These are phyloP conservation scores for Neomonachus schauinslandi DNA, from an alignment of 2,113 vertebrate genomes.

Conservation along the genomic window DNA sequence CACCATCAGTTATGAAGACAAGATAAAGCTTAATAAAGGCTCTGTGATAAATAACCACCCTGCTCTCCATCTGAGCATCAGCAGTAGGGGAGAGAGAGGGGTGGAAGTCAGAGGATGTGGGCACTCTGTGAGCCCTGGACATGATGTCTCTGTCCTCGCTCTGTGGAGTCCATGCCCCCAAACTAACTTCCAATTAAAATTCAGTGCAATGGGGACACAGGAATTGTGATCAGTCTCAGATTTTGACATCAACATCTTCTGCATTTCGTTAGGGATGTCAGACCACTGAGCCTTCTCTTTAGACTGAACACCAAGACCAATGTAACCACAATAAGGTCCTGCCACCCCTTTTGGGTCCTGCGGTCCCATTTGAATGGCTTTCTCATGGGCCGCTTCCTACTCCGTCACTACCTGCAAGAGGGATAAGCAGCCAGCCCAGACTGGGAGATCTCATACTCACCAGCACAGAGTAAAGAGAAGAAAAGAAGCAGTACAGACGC, in stretches of 20 bases:
- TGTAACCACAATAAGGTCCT: background rate
- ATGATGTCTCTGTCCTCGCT: background rate
- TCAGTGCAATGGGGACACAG: background rate
- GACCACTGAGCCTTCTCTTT: background rate
- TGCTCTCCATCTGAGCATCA: background rate
- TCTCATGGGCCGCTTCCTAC: background rate
- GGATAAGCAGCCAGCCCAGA: background rate
- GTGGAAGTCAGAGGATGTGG: background rate
- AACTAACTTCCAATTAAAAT: background rate
- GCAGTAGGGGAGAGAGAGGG: background rate
- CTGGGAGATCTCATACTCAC: constrained; percentile 83
- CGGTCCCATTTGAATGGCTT: background rate
- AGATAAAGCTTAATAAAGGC: background rate
- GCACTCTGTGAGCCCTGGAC: background rate
- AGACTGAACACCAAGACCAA: background rate
- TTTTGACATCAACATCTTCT: background rate
- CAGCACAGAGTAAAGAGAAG: constrained; percentile 93
- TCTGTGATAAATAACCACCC: background rate
- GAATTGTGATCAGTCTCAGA: background rate
- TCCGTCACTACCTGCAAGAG: background rate
- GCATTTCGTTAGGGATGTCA: background rate
- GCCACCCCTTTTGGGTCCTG: background rate
- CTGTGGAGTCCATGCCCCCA: background rate
- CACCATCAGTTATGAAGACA: background rate
- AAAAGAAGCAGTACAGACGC: constrained; percentile 95